phyloP scores from a whole-genome alignment of 2,113 vertebrate species.

The Illadopsis cleaveri region DNA sequence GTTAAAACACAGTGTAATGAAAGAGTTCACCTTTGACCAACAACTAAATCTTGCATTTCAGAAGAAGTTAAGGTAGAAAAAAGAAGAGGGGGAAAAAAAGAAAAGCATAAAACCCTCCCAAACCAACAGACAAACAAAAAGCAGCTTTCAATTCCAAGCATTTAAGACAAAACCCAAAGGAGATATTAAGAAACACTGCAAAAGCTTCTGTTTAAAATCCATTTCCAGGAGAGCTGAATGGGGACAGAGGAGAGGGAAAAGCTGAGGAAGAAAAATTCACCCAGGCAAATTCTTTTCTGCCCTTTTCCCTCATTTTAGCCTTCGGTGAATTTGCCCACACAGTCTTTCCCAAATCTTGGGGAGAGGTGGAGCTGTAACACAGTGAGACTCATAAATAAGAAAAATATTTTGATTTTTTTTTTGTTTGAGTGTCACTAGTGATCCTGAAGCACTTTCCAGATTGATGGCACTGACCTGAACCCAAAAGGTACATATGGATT shows the following conservation, averaged over 20 bases:
- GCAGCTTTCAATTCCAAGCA: background rate
- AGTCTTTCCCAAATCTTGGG: background rate
- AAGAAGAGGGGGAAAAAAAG: accelerated
- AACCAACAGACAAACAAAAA: too few species aligned
- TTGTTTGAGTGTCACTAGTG: background rate
- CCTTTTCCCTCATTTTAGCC: background rate
- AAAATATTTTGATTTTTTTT: background rate
- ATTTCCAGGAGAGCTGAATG: background rate
- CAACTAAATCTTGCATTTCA: background rate
- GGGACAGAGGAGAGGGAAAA: background rate
- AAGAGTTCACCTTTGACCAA: background rate
- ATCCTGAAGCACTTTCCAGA: background rate
- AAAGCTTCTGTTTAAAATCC: background rate
- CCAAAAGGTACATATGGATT: background rate
- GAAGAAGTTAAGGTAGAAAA: background rate
- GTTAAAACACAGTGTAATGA: background rate
- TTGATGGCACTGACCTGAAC: background rate
- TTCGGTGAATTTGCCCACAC: background rate
- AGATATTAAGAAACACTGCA: background rate
- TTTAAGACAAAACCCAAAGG: background rate
- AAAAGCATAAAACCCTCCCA: accelerated
- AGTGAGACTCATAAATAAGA: background rate
- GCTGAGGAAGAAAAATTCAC: background rate
- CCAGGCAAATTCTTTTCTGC: background rate
- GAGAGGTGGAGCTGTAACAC: background rate